Base-by-base conservation (phyloP, 30 jellyfish, hydroid and myxozoan genomes). In the Aurelia coerulea region DNA sequence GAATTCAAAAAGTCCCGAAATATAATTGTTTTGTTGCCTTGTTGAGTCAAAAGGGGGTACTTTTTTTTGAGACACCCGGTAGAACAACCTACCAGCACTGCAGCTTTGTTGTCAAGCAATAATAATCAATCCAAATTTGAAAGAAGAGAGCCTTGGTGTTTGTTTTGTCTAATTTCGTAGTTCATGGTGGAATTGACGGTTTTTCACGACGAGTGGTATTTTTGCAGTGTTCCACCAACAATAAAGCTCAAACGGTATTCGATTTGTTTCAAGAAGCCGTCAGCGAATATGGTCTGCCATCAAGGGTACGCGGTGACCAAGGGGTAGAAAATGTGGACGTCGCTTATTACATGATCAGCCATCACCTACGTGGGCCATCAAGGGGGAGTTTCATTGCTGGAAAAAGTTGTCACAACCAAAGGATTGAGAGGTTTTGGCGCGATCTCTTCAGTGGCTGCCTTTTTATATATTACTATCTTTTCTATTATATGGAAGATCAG, bases 321-420 rank as follows among this genome's bases (percentile, higher is more conserved):
- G 90, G 91, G 37, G 91, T 33, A 16, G 85, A 81, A 68, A 81
- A 81, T 67, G 85, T 81, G 10, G 91, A 81, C 68, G 84, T 81
- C n/a, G 91, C 83, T 14, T 19, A 34, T 23, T 81, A 37, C 49
- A 69, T 81, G 85, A 51, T 81, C 12, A 16, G 54, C 46, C 85
- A 81, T 41, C 91, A 85, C 2, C 46, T 67, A 29, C 29, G 85
- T 19, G 91, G 91, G 11, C 84, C 91, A 17, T 39, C 64, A 5
- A 46, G 91, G 46, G 91, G 91, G 23, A 81, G 91, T 41, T 81
- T 37, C 85, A 81, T 68, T 5, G 84, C 84, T 18, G 74, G 91
- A 13, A 81, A 81, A 81, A 81, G 91, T 33, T 81, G 91, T 75
- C 84, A 68, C 76, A 81, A 77, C 35, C 88, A 77, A 77, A 18